Evolutionary conservation across 2,113 vertebrate species (phyloP).

Genomic region (Pyrgilauda ruficollis): DNA sequence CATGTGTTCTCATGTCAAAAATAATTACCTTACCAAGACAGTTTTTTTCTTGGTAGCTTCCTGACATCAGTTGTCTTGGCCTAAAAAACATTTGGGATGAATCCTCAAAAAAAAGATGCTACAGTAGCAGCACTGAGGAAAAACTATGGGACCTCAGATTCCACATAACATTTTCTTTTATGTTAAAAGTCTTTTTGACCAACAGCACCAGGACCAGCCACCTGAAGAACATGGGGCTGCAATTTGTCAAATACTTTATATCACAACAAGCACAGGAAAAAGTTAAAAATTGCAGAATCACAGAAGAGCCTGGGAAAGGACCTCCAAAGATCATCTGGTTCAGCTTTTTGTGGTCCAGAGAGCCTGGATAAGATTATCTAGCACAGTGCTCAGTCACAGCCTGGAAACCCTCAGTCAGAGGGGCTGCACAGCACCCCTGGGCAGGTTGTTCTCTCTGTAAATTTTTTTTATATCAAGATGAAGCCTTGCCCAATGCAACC

Average conservation of each 20-base stretch:
- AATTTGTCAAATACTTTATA: neutral
- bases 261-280: neutral
- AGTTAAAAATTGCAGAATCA: neutral
- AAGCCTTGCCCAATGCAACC: neutral
- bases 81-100: neutral
- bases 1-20: neutral
- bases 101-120: neutral
- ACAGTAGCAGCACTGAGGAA: neutral
- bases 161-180: accelerated
- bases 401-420: neutral
- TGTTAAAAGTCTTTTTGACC: neutral
- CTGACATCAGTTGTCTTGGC: neutral
- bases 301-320: neutral
- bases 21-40: neutral
- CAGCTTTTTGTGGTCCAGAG: neutral
- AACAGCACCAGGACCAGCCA: neutral
- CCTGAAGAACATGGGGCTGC: neutral
- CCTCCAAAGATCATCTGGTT: neutral
- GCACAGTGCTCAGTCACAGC: neutral
- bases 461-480: neutral
- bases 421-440: neutral
- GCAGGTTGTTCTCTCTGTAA: neutral
- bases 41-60: neutral
- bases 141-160: neutral
- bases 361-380: neutral